Conservation (phyloP, 2,113 vertebrate species). For the Martes martes region DNA sequence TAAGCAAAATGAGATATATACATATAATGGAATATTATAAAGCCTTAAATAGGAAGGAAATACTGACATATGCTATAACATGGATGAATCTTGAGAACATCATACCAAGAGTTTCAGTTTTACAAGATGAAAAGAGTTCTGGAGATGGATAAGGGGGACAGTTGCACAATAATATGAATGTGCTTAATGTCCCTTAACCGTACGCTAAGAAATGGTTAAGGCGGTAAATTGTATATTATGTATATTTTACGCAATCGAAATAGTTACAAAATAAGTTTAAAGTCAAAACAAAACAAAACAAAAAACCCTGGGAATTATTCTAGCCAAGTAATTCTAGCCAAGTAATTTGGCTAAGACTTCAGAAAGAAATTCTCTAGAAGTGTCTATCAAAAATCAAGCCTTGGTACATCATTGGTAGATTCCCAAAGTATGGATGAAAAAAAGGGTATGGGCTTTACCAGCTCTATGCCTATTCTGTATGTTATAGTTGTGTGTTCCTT, state of each 20-base stretch:
- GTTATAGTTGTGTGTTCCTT: background rate
- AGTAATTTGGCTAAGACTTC: background rate
- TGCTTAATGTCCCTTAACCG: background rate
- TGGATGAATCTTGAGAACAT: background rate
- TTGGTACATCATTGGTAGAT: background rate
- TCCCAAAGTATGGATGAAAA: background rate
- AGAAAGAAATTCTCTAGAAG: background rate
- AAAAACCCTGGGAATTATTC: background rate
- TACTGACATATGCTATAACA: background rate
- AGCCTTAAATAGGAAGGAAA: background rate
- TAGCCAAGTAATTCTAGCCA: background rate
- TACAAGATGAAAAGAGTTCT: background rate
- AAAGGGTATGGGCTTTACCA: background rate
- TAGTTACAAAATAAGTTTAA: background rate
- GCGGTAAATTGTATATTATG: background rate
- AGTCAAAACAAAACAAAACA: background rate
- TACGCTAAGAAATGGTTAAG: background rate
- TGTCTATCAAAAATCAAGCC: background rate
- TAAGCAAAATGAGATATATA: background rate
- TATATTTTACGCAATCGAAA: background rate
- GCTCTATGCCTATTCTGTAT: background rate
- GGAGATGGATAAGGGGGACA: background rate
- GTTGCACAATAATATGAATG: background rate
- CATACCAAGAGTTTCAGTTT: background rate
- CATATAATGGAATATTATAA: background rate